Conservation (phyloP, 2,888 invertebrate genomes). For the Cybosia mesomella region DNA sequence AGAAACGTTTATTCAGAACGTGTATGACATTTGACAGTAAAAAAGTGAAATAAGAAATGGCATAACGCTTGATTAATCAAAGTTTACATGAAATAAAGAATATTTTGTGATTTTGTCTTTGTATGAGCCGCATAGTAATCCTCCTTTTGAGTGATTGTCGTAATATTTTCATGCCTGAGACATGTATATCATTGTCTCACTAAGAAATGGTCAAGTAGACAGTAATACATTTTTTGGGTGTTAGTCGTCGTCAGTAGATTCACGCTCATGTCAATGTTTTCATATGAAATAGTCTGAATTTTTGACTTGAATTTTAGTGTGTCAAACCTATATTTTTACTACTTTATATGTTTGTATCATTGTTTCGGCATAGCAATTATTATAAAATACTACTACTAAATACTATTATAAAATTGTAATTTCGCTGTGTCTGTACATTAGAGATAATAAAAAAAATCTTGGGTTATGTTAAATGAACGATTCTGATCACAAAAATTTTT, state of each 20-base stretch:
- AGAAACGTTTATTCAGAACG: not conserved
- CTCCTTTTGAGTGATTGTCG: not conserved
- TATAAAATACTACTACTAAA: no score
- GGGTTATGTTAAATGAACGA: no score
- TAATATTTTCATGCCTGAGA: not conserved
- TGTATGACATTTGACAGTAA: not conserved
- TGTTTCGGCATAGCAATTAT: no score
- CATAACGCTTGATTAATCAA: not conserved
- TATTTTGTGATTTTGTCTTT: not conserved
- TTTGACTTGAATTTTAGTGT: not conserved
- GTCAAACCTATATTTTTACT: no score
- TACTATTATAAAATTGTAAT: no score
- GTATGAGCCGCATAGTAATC: conserved; percentile 4
- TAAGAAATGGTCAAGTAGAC: not conserved
- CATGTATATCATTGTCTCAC: not conserved
- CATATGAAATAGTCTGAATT: conserved; percentile 1
- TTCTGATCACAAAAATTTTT: no score
- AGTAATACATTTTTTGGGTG: not conserved
- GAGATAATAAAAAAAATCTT: no score
- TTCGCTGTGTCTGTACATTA: no score
- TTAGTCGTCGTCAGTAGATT: not conserved
- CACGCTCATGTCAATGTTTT: not conserved
- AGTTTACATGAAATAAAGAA: conserved; percentile 1
- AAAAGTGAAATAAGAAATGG: not conserved
- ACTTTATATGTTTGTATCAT: no score